Base-by-base conservation (phyloP, 2,113 vertebrate genomes). In the Muntiacus reevesi region DNA sequence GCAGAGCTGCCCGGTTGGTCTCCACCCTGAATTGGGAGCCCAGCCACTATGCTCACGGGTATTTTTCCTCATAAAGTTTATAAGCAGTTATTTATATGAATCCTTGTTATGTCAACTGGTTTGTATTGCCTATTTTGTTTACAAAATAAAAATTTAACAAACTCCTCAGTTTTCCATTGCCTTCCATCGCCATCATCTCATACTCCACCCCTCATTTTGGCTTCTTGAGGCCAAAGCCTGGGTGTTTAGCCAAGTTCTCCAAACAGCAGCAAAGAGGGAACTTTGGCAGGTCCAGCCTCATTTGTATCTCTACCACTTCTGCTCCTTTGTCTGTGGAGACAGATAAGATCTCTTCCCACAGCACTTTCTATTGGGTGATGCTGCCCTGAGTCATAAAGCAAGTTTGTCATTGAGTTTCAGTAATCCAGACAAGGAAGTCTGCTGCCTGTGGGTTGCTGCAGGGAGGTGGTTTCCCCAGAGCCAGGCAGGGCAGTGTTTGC, bases 111-210 rank as follows among this genome's bases (percentile, higher is more conserved):
- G 5, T 87, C 83, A 84, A 1, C 71, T 78, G 67, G 94, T 98
- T 98, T 98, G 98, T 98, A 98, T 52, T 33, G 96, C 81, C 23
- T 95, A 7, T 98, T 98, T 98, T 96, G 95, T 97, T 45, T 97
- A 74, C 88, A 96, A 95, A 99, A 98, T 98, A 98, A 98, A 98
- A 79, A 85, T 95, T 97, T 96, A 97, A 95, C 93, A 93, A 55
- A 96, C 55, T 33, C 40, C 36, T 95, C 19, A 1, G 94, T 96
- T 94, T 97, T 36, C 87, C 17, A 11, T 89, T 67, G 67, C 82
- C 21, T 97, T 95, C 84, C 25, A 27, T 96, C 30, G 50, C 25
- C 11, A 59, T 52, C 27, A 30, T 54, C 52, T 50, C 30, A 33
- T 62, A 12, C 54, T 59, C 54, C 27, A 52, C 54, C 59, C 92